A percentile compares a stretch with the other conserved stretches of the same genome.
phyloP scores from a whole-genome alignment of 2,888 invertebrate species.

The Pseudanteris insignis region DNA sequence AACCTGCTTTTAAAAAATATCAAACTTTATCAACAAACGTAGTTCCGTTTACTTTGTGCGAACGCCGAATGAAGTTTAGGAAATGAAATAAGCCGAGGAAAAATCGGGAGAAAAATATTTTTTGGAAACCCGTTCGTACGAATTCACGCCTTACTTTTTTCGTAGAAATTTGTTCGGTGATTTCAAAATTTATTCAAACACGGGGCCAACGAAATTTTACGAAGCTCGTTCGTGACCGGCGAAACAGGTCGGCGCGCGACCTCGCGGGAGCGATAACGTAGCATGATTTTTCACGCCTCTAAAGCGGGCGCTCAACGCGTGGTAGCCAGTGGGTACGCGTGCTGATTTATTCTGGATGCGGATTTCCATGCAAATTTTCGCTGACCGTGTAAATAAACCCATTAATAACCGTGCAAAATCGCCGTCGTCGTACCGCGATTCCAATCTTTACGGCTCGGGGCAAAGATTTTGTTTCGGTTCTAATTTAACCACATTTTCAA shows the following conservation, averaged over 20 bases:
- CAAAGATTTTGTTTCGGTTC: conserved; percentile 17
- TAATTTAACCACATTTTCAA: conserved; percentile 28
- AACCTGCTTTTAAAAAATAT: no score
- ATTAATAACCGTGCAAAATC: conserved; percentile 33
- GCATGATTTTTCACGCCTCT: conserved; percentile 33
- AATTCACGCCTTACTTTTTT: no score
- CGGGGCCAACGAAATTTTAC: conserved; percentile 1
- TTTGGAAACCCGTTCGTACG: no score
- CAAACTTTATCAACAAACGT: no score
- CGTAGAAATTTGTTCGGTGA: no score
- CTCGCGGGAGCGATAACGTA: conserved; percentile 26
- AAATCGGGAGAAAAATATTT: no score
- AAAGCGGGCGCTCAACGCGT: conserved; percentile 23
- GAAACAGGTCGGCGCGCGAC: conserved; percentile 8
- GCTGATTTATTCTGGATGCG: conserved; percentile 26
- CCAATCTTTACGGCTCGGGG: conserved; percentile 24
- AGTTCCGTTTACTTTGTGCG: no score
- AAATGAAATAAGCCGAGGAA: no score
- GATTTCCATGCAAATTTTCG: conserved; percentile 44
- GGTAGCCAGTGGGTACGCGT: conserved; percentile 19
- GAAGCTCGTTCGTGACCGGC: conserved; percentile 8
- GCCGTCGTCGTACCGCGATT: conserved; percentile 18
- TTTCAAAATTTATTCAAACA: no score
- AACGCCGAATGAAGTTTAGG: no score
- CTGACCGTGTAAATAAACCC: conserved; percentile 45